phyloP scores from a whole-genome alignment of 2,797 vertebrate species.

The Acanthurus lineatus region DNA sequence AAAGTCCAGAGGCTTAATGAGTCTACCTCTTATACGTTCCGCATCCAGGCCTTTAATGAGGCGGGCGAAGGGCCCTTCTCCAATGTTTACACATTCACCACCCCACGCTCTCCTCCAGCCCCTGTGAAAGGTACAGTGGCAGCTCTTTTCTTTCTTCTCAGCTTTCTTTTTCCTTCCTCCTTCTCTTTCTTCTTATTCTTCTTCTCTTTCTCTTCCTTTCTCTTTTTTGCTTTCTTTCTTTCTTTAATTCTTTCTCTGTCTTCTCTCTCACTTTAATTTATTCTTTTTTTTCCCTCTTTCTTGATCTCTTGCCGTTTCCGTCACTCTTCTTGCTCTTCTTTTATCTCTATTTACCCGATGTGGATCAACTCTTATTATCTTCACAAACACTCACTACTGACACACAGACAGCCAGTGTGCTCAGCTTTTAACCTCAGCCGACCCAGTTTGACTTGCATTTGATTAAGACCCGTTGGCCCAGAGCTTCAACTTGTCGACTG shows the following conservation, averaged over 20 bases:
- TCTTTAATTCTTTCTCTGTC: background rate
- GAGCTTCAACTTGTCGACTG: slow-evolving; percentile 42
- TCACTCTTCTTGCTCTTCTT: too few species aligned
- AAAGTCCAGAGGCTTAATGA: slow-evolving; percentile 99
- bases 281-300: too few species aligned
- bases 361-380: slow-evolving; percentile 45
- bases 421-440: slow-evolving; percentile 57
- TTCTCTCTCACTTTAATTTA: background rate
- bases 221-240: background rate
- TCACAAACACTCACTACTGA: slow-evolving; percentile 38
- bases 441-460: slow-evolving; percentile 48
- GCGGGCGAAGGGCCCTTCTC: slow-evolving; percentile 97
- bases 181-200: background rate
- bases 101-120: slow-evolving; percentile 94
- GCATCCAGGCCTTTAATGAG: slow-evolving; percentile 99
- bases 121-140: slow-evolving; percentile 92
- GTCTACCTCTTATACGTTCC: slow-evolving; percentile 96
- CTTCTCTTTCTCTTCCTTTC: background rate
- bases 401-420: slow-evolving; percentile 26
- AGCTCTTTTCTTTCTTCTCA: background rate
- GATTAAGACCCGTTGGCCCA: slow-evolving; percentile 37
- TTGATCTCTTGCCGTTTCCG: too few species aligned
- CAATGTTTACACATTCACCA: slow-evolving; percentile 94
- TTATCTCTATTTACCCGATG: background rate
- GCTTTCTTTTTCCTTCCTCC: background rate